Evolutionary conservation across 2,888 invertebrate species (phyloP), one percentile per base, ranked within the genome.

Genomic region (Mesorhabditis sp.): DNA sequence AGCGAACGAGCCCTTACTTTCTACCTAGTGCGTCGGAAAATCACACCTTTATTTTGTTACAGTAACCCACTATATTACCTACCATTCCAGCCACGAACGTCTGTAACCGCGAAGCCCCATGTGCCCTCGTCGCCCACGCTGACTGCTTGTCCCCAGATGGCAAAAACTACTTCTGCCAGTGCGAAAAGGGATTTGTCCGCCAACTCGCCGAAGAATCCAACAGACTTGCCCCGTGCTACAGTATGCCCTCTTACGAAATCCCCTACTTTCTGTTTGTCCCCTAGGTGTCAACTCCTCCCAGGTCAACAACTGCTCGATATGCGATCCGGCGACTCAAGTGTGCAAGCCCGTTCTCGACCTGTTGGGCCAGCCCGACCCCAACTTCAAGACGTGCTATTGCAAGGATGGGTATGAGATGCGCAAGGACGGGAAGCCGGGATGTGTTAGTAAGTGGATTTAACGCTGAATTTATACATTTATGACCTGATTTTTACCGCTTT

Each of bases 241-340:
- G 58, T 50, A 50, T 13, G 58, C 28, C 28, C 28, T 2, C 28
- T 28, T 1, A 50, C 7, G 7, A 50, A 50, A 50, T 10, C 58
- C n/a, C n/a, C 58, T 50, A 50, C n/a, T 50, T 2, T 13, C n/a
- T 13, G n/a, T 13, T n/a, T 50, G 58, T 50, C 7, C 7, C n/a
- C n/a, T 50, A 50, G 58, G 58, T n/a, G 58, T 50, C 58, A 50
- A 50, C 58, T 50, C 58, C 1, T 50, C 58, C 58, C 58, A 50
- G n/a, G 58, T 50, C 1, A 50, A 50, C n/a, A 50, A 50, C n/a
- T 50, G 58, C 58, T 50, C 58, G 58, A 50, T 50, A 10, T 50
- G 58, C n/a, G 58, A 50, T 50, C n/a, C n/a, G 58, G 58, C 58
- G 58, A 50, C 58, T 13, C 58, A 50, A 50, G 58, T 13, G 10